Percentiles rank a stretch among this genome's conserved stretches.
Evolutionary conservation across 2,113 vertebrate genomes (phyloP).

Genomic region (Acanthochromis polyacanthus): DNA sequence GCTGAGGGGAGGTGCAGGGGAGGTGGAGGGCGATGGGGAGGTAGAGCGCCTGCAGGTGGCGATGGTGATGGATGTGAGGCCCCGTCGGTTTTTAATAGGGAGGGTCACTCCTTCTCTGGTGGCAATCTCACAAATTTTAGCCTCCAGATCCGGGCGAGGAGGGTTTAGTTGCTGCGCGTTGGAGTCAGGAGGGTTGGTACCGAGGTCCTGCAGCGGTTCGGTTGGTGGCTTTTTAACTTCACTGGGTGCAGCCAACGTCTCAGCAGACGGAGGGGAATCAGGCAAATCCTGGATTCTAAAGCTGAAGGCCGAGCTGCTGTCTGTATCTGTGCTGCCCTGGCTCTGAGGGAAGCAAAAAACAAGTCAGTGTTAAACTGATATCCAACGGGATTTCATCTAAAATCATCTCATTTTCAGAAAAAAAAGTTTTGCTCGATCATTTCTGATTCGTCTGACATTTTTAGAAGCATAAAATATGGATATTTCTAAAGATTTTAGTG

Average conservation of each 20-base stretch:
- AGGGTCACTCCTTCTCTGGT: conserved; percentile 65
- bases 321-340: conserved; percentile 80
- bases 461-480: no score
- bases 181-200: conserved; percentile 10
- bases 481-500: no score
- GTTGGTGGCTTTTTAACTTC: conserved; percentile 28
- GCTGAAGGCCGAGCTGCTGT: conserved; percentile 73
- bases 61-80: conserved; percentile 82
- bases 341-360: conserved; percentile 55
- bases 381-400: no score
- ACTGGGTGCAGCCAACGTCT: conserved; percentile 21
- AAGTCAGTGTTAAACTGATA: neutral
- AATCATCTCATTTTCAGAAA: no score
- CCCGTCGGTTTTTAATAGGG: conserved; percentile 38
- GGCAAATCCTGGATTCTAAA: neutral
- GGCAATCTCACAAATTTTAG: conserved; percentile 62
- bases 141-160: conserved; percentile 20
- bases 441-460: no score
- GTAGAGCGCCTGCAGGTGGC: conserved; percentile 75
- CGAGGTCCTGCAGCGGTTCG: conserved; percentile 30
- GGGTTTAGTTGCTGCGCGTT: conserved; percentile 5
- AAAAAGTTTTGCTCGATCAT: no score
- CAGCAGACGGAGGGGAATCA: neutral
- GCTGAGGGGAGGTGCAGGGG: conserved; percentile 24
- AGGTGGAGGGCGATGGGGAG: conserved; percentile 59